Evolutionary conservation across 1,140 invertebrate species (phyloP).

Genomic region (Papilio helenus): DNA sequence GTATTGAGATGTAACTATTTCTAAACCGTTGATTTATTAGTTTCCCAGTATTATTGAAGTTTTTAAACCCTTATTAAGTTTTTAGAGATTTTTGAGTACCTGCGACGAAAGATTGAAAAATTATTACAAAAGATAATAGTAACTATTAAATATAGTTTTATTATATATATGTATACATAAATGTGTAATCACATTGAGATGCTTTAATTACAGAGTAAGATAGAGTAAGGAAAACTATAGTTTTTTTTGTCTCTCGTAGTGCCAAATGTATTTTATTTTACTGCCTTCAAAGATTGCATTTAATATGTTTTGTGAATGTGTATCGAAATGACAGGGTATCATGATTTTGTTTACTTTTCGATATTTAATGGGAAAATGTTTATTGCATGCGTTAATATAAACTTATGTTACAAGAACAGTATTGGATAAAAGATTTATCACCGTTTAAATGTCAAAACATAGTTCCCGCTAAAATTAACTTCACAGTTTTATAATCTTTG

Average conservation of each 20-base stretch:
- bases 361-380: constrained; percentile 34
- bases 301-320: constrained; percentile 55
- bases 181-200: constrained; percentile 34
- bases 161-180: constrained; percentile 39
- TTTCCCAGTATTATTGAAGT: not conserved
- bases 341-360: constrained; percentile 51
- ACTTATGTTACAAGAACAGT: not conserved
- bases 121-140: constrained; percentile 30
- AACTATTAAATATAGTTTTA: constrained; percentile 37
- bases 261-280: constrained; percentile 37
- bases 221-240: constrained; percentile 22
- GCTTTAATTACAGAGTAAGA: constrained; percentile 33
- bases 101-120: constrained; percentile 20
- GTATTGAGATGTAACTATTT: not conserved
- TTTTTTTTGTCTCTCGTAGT: constrained; percentile 36
- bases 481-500: not conserved
- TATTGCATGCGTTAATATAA: not conserved
- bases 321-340: constrained; percentile 77
- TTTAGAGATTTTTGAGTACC: constrained; percentile 4
- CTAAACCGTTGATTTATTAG: not conserved
- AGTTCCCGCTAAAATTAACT: not conserved
- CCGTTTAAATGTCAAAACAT: not conserved
- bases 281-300: constrained; percentile 59
- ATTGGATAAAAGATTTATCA: not conserved
- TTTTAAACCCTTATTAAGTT: not conserved